Conservation (phyloP, 2,797 vertebrate genomes). For the Phaenicophaeus curvirostris region DNA sequence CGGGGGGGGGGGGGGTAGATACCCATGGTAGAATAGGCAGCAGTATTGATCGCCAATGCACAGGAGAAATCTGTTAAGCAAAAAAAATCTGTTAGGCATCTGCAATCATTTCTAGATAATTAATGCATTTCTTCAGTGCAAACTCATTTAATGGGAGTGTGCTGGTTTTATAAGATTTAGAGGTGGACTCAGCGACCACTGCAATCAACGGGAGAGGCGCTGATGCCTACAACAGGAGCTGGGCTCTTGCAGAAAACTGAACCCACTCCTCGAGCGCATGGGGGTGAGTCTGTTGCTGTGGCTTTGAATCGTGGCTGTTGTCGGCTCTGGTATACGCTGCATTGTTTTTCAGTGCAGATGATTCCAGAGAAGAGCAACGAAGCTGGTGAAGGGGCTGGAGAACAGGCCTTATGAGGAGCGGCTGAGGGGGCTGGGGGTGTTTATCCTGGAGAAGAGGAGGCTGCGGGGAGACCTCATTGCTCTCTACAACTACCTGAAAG, state of each 20-base stretch:
- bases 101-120: slow-evolving; percentile 9
- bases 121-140: neutral
- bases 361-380: too few species aligned
- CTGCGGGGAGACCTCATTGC: too few species aligned
- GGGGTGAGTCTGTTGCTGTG: too few species aligned
- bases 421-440: too few species aligned
- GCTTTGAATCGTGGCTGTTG: neutral
- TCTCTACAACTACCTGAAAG: too few species aligned
- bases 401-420: too few species aligned
- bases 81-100: neutral
- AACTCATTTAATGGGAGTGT: neutral
- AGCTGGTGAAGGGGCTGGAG: too few species aligned
- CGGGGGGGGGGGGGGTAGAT: neutral
- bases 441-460: too few species aligned
- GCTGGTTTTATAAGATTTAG: neutral
- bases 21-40: neutral
- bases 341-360: neutral
- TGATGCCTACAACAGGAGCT: neutral
- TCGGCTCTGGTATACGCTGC: neutral
- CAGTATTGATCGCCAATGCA: neutral
- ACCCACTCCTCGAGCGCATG: fast-evolving
- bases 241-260: neutral
- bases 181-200: neutral
- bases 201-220: neutral
- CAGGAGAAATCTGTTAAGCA: neutral